Evolutionary conservation across 2,797 vertebrate species (phyloP).

Genomic region (Eupleurogrammus muticus): DNA sequence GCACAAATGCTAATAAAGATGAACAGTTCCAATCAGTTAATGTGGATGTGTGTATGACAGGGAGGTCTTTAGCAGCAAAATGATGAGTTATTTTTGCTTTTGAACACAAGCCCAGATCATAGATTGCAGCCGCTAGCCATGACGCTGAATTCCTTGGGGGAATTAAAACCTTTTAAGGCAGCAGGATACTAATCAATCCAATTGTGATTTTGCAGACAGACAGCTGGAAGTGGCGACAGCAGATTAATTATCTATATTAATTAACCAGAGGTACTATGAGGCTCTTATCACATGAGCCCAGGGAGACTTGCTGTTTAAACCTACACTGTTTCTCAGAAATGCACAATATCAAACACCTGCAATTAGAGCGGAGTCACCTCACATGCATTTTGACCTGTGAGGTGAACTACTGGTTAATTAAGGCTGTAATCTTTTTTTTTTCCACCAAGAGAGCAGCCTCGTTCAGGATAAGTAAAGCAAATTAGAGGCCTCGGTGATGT

Average conservation of each 20-base stretch:
- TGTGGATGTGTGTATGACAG: slow-evolving; percentile 46
- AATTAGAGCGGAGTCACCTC: neutral
- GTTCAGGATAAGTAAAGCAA: slow-evolving; percentile 65
- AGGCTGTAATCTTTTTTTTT: slow-evolving; percentile 25
- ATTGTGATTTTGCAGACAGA: slow-evolving; percentile 54
- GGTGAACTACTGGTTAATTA: slow-evolving; percentile 34
- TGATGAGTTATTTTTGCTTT: slow-evolving; percentile 53
- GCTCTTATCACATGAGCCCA: slow-evolving; percentile 31
- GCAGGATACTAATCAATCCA: slow-evolving; percentile 53
- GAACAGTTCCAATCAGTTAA: slow-evolving; percentile 79
- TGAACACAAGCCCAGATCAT: slow-evolving; percentile 31
- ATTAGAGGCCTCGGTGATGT: slow-evolving; percentile 63
- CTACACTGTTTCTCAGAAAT: slow-evolving; percentile 15
- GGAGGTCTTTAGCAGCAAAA: slow-evolving; percentile 48
- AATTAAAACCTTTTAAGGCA: slow-evolving; percentile 48
- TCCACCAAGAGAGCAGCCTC: slow-evolving; percentile 38
- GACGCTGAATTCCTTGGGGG: slow-evolving; percentile 39
- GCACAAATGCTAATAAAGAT: slow-evolving; percentile 74
- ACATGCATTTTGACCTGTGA: slow-evolving; percentile 13
- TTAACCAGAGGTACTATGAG: slow-evolving; percentile 50
- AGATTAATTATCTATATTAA: slow-evolving; percentile 70
- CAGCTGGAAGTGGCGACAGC: slow-evolving; percentile 37
- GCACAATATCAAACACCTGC: slow-evolving; percentile 3
- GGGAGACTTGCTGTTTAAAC: slow-evolving; percentile 28
- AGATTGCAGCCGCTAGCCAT: slow-evolving; percentile 27